phyloP scores from a whole-genome alignment of 2,113 vertebrate genomes.

The Chloroceryle aenea region DNA sequence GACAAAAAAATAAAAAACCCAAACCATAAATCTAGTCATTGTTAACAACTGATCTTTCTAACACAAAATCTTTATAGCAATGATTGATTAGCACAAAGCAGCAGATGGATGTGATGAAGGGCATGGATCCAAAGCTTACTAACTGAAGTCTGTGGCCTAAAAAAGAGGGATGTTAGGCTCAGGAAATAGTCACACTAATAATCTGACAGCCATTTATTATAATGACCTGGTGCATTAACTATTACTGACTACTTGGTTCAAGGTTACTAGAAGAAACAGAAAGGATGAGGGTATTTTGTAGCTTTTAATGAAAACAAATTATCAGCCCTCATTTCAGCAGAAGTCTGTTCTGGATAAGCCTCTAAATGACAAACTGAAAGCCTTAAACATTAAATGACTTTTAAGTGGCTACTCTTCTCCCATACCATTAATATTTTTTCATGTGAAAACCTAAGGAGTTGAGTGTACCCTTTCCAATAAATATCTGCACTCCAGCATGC shows the following conservation, averaged over 20 bases:
- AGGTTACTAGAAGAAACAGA: conserved; percentile 40
- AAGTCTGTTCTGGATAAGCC: not conserved
- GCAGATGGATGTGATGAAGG: not conserved
- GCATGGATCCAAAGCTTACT: not conserved
- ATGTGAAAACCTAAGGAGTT: not conserved
- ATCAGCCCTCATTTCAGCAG: not conserved
- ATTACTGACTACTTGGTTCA: conserved; percentile 15
- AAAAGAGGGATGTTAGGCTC: not conserved
- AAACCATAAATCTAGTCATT: not conserved
- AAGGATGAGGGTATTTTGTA: not conserved
- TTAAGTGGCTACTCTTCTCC: not conserved
- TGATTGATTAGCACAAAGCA: not conserved
- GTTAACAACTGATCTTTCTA: not conserved
- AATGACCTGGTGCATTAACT: not conserved
- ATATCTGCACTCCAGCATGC: not conserved
- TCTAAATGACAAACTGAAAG: not conserved
- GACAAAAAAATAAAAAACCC: not conserved
- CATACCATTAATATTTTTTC: not conserved
- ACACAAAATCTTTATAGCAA: not conserved
- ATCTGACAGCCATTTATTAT: conserved; percentile 5
- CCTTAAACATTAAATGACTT: not conserved
- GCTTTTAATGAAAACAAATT: not conserved
- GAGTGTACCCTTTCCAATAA: not conserved
- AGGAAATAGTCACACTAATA: conserved; percentile 9
- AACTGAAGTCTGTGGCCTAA: not conserved